Percentiles rank a stretch among this genome's conserved stretches.
Conservation (phyloP, 2,888 invertebrate genomes). For the Luffia ferchaultella region DNA sequence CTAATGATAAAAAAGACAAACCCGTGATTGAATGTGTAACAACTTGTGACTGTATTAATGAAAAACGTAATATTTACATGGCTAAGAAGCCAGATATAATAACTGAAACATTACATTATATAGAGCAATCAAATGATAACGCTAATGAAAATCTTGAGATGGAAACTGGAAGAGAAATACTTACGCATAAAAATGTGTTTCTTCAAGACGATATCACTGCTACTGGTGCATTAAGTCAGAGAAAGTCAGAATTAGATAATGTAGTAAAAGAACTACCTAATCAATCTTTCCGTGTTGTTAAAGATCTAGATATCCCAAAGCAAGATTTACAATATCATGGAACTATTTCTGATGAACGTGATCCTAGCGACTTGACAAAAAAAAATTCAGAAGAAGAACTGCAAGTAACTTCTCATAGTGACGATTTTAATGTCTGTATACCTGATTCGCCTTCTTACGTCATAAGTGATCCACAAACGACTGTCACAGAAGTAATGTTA, state of each 20-base stretch:
- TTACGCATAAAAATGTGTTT: background rate
- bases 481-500: too few species aligned
- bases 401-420: too few species aligned
- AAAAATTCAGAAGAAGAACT: too few species aligned
- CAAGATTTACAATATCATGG: too few species aligned
- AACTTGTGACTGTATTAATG: too few species aligned
- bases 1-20: background rate
- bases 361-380: too few species aligned
- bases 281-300: slow-evolving; percentile 18
- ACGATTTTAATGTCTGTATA: too few species aligned
- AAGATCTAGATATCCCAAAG: slow-evolving; percentile 21
- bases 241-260: slow-evolving; percentile 14
- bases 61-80: too few species aligned
- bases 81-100: background rate
- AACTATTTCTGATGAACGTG: too few species aligned
- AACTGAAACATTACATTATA: background rate
- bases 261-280: slow-evolving; percentile 9
- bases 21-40: too few species aligned
- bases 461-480: too few species aligned
- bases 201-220: background rate
- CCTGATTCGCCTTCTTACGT: too few species aligned
- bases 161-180: background rate
- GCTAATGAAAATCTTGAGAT: background rate
- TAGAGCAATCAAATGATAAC: background rate
- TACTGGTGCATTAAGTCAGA: slow-evolving; percentile 3